These are phyloP conservation scores for Heteropelma amictum DNA, from an alignment of 2,888 invertebrate species.

Conservation along the genomic window DNA sequence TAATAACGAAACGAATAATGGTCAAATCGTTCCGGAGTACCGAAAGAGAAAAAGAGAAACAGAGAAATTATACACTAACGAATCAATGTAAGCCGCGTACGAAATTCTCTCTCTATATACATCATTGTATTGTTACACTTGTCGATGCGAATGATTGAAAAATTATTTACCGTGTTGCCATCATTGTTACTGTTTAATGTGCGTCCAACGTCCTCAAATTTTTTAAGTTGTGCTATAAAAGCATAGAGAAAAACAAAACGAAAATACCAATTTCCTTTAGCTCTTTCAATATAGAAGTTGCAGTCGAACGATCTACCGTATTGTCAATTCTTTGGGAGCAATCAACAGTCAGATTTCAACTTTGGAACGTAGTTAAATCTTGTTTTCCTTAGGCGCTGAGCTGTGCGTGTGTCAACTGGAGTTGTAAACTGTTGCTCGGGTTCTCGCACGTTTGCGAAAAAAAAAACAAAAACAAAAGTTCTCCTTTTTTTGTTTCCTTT, in stretches of 20 bases:
- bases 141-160: constrained; percentile 26
- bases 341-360: constrained; percentile 74
- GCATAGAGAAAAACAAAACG: constrained; percentile 61
- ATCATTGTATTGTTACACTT: background rate
- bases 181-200: constrained; percentile 16
- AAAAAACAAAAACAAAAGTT: constrained; percentile 9
- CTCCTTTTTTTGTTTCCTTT: constrained; percentile 55
- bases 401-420: constrained; percentile 74
- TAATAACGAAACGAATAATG: constrained; percentile 50
- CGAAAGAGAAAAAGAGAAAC: constrained; percentile 31
- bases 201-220: constrained; percentile 30
- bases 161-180: constrained; percentile 23
- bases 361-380: constrained; percentile 65
- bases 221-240: constrained; percentile 61
- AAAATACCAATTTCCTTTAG: constrained; percentile 38
- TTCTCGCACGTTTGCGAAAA: constrained; percentile 59
- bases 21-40: constrained; percentile 47
- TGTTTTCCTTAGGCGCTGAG: constrained; percentile 75
- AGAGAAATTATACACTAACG: constrained; percentile 33
- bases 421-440: constrained; percentile 72
- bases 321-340: constrained; percentile 74
- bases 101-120: constrained; percentile 2
- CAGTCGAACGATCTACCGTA: constrained; percentile 70
- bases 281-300: constrained; percentile 63
- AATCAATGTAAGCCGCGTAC: constrained; percentile 19